Evolutionary conservation across 2,888 invertebrate species (phyloP).

Genomic region (Resseliella maxima): DNA sequence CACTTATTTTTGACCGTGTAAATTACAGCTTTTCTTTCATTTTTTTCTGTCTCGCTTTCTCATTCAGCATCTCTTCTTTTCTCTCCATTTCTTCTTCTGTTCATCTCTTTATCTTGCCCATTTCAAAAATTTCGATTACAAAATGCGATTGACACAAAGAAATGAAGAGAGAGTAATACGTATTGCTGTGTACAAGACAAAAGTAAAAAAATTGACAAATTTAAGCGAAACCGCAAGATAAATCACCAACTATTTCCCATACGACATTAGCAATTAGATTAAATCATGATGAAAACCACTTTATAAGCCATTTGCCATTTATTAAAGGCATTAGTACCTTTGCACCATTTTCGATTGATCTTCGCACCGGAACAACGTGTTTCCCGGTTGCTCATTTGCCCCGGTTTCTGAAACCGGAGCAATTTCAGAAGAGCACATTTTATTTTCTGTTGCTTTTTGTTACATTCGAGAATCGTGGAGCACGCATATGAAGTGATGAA

Average conservation of each 20-base stretch:
- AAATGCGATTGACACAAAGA: background rate
- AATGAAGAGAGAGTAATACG: background rate
- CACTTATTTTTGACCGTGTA: background rate
- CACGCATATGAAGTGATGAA: background rate
- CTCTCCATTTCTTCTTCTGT: too few species aligned
- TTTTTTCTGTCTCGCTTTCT: background rate
- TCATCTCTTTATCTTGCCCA: too few species aligned
- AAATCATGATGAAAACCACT: conserved; percentile 55
- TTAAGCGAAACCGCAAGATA: conserved; percentile 51
- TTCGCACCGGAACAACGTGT: background rate
- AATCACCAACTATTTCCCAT: conserved; percentile 55
- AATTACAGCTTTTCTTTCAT: background rate
- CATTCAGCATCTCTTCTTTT: too few species aligned
- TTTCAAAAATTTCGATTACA: too few species aligned
- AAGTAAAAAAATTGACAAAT: conserved; percentile 52
- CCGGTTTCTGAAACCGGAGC: background rate
- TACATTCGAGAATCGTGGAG: background rate
- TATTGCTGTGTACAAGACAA: background rate
- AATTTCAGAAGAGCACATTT: too few species aligned
- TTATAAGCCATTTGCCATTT: conserved; percentile 55
- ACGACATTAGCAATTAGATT: conserved; percentile 54
- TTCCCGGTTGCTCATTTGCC: background rate
- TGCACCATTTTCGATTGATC: conserved; percentile 55
- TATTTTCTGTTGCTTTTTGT: too few species aligned
- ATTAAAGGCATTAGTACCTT: conserved; percentile 53